A percentile compares a stretch with the other conserved stretches of the same genome.
Conservation (phyloP, 64 coral and sea anemone genomes). For the Actinia equina region DNA sequence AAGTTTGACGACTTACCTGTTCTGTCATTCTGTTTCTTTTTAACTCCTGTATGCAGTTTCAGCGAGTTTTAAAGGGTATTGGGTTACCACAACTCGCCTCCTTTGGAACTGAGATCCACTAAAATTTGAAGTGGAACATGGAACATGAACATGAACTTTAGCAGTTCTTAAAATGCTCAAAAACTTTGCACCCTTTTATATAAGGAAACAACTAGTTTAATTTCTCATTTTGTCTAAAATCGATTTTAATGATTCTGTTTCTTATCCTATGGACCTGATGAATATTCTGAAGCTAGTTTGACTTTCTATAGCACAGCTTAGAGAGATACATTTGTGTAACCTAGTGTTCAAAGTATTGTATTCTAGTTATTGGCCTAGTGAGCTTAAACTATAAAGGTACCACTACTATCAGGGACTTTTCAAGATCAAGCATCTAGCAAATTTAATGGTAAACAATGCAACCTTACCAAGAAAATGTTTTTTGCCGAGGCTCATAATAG, state of each 20-base stretch:
- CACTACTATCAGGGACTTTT: too few species aligned
- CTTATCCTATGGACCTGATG: background rate
- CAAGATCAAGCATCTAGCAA: too few species aligned
- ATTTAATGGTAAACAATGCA: too few species aligned
- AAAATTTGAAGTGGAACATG: constrained; percentile 17
- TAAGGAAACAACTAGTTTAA: constrained; percentile 16
- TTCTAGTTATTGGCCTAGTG: constrained; percentile 17
- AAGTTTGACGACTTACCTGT: too few species aligned
- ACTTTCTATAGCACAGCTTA: too few species aligned
- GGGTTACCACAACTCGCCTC: background rate
- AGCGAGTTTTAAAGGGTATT: too few species aligned
- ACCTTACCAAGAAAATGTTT: too few species aligned
- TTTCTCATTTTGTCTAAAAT: constrained; percentile 14
- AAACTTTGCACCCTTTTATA: background rate
- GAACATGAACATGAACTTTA: constrained; percentile 10
- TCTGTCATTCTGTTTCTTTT: too few species aligned
- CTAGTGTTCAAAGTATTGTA: constrained; percentile 23
- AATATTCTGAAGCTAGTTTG: too few species aligned
- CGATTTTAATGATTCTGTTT: background rate
- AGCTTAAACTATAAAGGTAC: too few species aligned
- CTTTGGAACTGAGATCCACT: constrained; percentile 18
- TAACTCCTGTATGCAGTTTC: too few species aligned
- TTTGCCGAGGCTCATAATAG: too few species aligned
- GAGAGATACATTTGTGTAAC: background rate
- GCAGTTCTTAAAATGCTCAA: constrained; percentile 2